Evolutionary conservation across 2,113 vertebrate species (phyloP).

Genomic region (Pteropus alecto): DNA sequence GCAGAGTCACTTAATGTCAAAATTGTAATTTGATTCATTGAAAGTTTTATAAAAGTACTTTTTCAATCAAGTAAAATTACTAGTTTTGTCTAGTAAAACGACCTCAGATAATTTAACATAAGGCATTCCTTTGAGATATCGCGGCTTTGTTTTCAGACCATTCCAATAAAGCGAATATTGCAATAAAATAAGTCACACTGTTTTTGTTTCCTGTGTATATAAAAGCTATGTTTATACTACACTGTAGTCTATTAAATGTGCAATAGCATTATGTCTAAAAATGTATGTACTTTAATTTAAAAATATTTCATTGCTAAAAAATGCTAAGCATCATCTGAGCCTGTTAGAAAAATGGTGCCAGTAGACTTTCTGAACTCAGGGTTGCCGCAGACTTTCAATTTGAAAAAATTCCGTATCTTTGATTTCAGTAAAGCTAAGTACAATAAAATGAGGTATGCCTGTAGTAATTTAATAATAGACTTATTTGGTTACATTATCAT

Average conservation of each 20-base stretch:
- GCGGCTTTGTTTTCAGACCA: not conserved
- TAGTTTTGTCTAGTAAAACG: conserved; percentile 41
- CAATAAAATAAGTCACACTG: not conserved
- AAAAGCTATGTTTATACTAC: not conserved
- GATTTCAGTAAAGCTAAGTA: not conserved
- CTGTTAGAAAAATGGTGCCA: not conserved
- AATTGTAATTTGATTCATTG: not conserved
- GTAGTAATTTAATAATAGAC: not conserved
- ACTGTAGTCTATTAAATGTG: not conserved
- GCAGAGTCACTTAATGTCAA: not conserved
- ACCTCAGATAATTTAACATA: not conserved
- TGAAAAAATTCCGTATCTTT: not conserved
- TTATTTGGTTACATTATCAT: conserved; percentile 62
- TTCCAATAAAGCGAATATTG: not conserved
- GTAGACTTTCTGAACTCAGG: not conserved
- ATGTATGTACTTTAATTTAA: not conserved
- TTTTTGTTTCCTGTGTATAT: not conserved
- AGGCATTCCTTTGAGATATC: not conserved
- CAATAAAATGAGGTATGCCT: not conserved
- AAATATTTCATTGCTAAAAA: no score
- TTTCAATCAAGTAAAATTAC: not conserved
- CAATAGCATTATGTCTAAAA: not conserved
- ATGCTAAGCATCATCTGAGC: not conserved
- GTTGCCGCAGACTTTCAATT: no score
- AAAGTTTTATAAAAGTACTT: not conserved